phyloP scores from a whole-genome alignment of 1,140 invertebrate genomes.

The Trichonephila inaurata region DNA sequence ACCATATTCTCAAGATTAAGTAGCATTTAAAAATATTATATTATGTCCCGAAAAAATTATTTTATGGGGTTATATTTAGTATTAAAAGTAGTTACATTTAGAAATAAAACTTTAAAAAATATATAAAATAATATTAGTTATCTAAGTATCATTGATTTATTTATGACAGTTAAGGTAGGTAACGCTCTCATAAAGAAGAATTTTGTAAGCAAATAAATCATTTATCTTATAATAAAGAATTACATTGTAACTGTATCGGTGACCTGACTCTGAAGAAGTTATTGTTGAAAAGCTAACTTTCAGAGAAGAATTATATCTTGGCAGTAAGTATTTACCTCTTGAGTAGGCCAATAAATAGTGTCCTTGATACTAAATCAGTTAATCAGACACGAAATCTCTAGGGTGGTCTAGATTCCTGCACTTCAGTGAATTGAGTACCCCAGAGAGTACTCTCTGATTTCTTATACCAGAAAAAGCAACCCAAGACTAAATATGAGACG shows the following conservation, averaged over 20 bases:
- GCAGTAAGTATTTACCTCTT: constrained; percentile 45
- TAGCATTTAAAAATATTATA: too few relatives aligned
- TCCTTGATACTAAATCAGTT: constrained; percentile 57
- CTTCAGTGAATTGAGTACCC: constrained; percentile 3
- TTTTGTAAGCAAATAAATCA: not conserved
- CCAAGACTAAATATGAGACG: not conserved
- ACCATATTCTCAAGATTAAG: too few relatives aligned
- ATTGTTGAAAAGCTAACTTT: constrained; percentile 9
- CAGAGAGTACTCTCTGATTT: constrained; percentile 6
- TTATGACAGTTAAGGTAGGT: not conserved
- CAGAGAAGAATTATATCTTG: not conserved
- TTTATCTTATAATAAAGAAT: not conserved
- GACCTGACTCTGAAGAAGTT: not conserved
- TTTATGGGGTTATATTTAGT: too few relatives aligned
- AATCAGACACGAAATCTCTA: constrained; percentile 56
- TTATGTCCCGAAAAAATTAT: too few relatives aligned
- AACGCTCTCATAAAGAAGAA: not conserved
- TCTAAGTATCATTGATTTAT: not conserved
- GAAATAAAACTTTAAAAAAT: too few relatives aligned
- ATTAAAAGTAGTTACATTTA: too few relatives aligned
- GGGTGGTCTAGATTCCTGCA: constrained; percentile 45
- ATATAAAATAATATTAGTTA: too few relatives aligned
- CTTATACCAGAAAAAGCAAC: not conserved
- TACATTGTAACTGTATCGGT: not conserved
- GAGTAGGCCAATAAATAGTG: constrained; percentile 44